Evolutionary conservation across 2,113 vertebrate species (phyloP).

Genomic region (Pomatorhinus ruficollis): DNA sequence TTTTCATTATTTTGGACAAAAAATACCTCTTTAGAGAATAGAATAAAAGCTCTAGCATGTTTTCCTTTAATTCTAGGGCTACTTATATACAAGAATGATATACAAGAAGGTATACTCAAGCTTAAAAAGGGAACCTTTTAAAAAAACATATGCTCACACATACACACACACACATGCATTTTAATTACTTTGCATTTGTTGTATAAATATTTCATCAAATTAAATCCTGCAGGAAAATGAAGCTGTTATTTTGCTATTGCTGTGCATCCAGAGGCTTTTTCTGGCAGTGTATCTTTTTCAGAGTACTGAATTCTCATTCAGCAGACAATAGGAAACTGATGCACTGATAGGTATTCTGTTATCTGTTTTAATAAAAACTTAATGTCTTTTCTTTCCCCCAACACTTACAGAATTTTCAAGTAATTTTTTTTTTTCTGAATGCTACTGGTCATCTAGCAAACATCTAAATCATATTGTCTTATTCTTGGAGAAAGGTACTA

Average conservation of each 20-base stretch:
- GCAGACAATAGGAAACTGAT: conserved; percentile 56
- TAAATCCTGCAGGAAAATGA: neutral
- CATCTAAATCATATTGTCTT: neutral
- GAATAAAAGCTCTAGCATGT: neutral
- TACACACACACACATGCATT: neutral
- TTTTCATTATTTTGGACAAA: neutral
- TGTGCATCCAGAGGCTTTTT: conserved; percentile 22
- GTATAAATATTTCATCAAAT: conserved; percentile 46
- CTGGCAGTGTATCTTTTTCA: conserved; percentile 46
- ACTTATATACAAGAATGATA: neutral
- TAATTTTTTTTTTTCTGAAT: conserved; percentile 17
- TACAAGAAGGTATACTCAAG: neutral
- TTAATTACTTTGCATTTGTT: conserved; percentile 34
- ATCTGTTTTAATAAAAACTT: conserved; percentile 76
- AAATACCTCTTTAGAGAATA: neutral
- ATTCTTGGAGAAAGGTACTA: neutral
- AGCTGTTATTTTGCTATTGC: neutral
- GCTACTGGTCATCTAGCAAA: neutral
- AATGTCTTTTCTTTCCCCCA: conserved; percentile 61
- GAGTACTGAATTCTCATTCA: conserved; percentile 61
- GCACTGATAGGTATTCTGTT: conserved; percentile 64
- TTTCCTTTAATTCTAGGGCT: neutral
- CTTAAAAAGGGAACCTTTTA: neutral
- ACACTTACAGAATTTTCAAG: neutral
- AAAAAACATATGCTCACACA: neutral